These are phyloP conservation scores for Cyanocitta stelleri DNA, from an alignment of 2,113 vertebrate genomes.

Conservation along the genomic window DNA sequence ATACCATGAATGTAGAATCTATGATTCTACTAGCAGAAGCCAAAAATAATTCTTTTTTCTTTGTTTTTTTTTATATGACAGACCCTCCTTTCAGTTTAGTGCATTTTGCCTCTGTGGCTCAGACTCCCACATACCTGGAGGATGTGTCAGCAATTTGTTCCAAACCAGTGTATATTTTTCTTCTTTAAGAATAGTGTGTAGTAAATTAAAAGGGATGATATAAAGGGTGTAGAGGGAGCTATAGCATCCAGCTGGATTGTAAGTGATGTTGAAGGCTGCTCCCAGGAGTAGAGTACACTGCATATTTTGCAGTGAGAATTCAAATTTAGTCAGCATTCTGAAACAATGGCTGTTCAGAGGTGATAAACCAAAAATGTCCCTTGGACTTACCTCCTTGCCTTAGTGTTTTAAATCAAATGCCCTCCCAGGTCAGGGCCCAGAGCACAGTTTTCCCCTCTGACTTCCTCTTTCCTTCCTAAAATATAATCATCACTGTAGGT, in stretches of 20 bases:
- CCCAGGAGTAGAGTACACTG: not conserved
- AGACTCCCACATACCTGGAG: not conserved
- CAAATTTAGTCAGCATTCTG: not conserved
- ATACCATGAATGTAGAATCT: not conserved
- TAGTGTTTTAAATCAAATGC: not conserved
- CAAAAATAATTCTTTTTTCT: not conserved
- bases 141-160: not conserved
- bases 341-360: not conserved
- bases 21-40: not conserved
- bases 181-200: not conserved
- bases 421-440: not conserved
- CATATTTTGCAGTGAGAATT: not conserved
- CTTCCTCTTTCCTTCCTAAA: not conserved
- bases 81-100: not conserved
- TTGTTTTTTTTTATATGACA: not conserved
- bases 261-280: not conserved
- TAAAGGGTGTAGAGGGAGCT: not conserved
- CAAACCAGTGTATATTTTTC: not conserved
- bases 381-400: not conserved
- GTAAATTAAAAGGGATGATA: not conserved
- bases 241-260: not conserved
- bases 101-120: not conserved
- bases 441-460: not conserved
- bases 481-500: not conserved
- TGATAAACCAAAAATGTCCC: not conserved